phyloP scores from a whole-genome alignment of 1,140 invertebrate species.

The Onthophagus taurus region DNA sequence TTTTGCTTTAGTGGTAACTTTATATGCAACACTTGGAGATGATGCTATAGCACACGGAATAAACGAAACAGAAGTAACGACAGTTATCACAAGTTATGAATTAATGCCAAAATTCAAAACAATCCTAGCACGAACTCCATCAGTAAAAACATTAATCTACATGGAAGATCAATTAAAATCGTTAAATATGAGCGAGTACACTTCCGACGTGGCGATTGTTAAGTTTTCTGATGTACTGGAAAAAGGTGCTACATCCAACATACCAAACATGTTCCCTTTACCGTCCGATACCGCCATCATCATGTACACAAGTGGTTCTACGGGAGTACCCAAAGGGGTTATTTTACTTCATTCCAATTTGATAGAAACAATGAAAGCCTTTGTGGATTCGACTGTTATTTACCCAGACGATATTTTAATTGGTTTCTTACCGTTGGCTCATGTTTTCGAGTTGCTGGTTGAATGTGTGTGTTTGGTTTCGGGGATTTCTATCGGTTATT shows the following conservation, averaged over 20 bases:
- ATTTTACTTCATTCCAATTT: conserved; percentile 85
- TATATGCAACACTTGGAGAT: conserved; percentile 94
- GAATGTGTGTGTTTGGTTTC: conserved; percentile 62
- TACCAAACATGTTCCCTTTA: conserved; percentile 46
- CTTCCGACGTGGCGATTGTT: conserved; percentile 55
- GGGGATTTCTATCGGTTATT: conserved; percentile 96
- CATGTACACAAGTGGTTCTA: conserved; percentile 95
- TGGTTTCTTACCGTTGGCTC: conserved; percentile 92
- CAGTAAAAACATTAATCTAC: conserved; percentile 71
- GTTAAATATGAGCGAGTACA: conserved; percentile 57
- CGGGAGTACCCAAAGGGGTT: conserved; percentile 82
- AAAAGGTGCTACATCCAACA: conserved; percentile 37
- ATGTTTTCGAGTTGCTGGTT: conserved; percentile 89
- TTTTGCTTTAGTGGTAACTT: conserved; percentile 71
- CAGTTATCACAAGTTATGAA: conserved; percentile 83
- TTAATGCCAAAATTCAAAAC: conserved; percentile 81
- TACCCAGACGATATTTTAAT: conserved; percentile 74
- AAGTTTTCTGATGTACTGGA: conserved; percentile 51
- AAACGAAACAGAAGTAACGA: conserved; percentile 90
- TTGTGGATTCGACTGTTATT: conserved; percentile 68
- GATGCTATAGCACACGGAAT: conserved; percentile 93
- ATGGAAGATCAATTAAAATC: conserved; percentile 78
- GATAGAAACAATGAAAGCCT: conserved; percentile 78
- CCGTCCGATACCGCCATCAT: conserved; percentile 79
- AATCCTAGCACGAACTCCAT: conserved; percentile 56